Evolutionary conservation across 2,113 vertebrate genomes (phyloP).

Genomic region (Onychostruthus taczanowskii): DNA sequence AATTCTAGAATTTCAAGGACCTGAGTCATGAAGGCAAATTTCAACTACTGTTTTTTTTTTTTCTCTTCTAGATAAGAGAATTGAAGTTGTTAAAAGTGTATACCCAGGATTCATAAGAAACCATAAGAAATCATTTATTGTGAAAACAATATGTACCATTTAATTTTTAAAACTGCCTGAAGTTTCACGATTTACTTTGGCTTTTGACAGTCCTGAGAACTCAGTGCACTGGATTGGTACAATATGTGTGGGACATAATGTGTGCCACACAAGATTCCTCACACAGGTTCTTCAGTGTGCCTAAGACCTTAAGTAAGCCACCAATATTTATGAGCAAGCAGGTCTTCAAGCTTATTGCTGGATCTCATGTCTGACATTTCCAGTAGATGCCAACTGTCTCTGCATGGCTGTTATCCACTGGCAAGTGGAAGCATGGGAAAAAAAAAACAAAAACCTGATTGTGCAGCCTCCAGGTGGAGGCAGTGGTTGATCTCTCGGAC

Average conservation of each 20-base stretch:
- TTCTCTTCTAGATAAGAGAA: not conserved
- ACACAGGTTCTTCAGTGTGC: not conserved
- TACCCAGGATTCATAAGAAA: not conserved
- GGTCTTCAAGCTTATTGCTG: not conserved
- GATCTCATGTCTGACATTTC: not conserved
- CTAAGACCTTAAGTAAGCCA: not conserved
- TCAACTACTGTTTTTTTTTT: not conserved
- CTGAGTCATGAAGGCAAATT: not conserved
- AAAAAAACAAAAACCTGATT: not conserved
- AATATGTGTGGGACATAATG: accelerated
- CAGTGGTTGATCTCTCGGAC: accelerated
- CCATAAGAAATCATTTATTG: too few relatives aligned
- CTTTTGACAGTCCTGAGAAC: not conserved
- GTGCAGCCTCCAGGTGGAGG: not conserved
- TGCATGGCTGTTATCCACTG: not conserved
- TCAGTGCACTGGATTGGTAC: not conserved
- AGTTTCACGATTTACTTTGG: not conserved
- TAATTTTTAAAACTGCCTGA: not conserved
- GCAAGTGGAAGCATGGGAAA: not conserved
- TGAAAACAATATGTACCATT: not conserved
- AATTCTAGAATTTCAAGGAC: not conserved
- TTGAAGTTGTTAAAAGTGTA: not conserved
- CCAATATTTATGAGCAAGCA: not conserved
- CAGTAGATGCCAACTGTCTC: not conserved
- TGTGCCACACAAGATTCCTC: not conserved